Evolutionary conservation across 2,888 invertebrate species (phyloP).

Genomic region (Nycteola revayana): DNA sequence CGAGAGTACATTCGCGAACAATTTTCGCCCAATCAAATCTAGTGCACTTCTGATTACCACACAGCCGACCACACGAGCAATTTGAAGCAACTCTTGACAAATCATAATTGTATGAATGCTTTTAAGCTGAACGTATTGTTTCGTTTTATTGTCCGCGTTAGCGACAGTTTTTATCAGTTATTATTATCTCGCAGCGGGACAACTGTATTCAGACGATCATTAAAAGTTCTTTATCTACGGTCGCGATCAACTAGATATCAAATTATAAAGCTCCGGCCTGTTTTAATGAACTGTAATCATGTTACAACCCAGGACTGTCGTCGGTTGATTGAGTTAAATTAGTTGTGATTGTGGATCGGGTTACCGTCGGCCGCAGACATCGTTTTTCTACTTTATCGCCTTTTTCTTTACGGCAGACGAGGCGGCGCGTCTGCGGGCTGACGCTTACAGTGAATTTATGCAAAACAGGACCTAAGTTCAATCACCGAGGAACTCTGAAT

Average conservation of each 20-base stretch:
- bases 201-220: conserved; percentile 19
- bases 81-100: conserved; percentile 5
- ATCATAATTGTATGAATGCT: conserved; percentile 19
- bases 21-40: conserved; percentile 61
- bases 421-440: conserved; percentile 28
- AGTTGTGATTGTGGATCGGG: conserved; percentile 61
- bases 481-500: conserved; percentile 16
- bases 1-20: conserved; percentile 60
- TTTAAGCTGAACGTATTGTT: conserved; percentile 11
- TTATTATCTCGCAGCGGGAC: conserved; percentile 12
- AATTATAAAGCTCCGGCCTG: conserved; percentile 30
- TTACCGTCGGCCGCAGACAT: conserved; percentile 47
- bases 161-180: conserved; percentile 13
- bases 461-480: conserved; percentile 19
- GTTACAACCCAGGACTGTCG: conserved; percentile 34
- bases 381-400: conserved; percentile 40
- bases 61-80: conserved; percentile 11
- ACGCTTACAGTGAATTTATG: conserved; percentile 21
- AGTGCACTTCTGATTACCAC: conserved; percentile 48
- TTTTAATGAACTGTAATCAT: conserved; percentile 49
- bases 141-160: conserved; percentile 10
- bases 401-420: conserved; percentile 37
- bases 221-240: conserved; percentile 26
- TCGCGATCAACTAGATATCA: conserved; percentile 32
- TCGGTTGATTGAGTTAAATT: conserved; percentile 64